A percentile compares a stretch with the other conserved stretches of the same genome.
Conservation (phyloP, 2,113 vertebrate genomes). For the Atlantisia rogersi region DNA sequence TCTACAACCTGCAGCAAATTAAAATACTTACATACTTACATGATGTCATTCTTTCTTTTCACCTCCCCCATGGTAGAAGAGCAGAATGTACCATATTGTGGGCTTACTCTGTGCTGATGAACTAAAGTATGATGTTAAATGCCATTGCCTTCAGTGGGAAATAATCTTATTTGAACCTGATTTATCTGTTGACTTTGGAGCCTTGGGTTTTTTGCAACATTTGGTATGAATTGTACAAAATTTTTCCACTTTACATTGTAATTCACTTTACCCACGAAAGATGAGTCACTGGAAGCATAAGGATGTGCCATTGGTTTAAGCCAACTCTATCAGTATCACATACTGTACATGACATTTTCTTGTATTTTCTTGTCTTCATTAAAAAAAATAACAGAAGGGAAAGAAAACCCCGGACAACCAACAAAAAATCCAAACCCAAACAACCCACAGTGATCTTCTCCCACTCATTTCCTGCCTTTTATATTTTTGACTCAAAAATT, state of each 20-base stretch:
- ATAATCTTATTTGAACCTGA: neutral
- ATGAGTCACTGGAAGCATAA: conserved; percentile 22
- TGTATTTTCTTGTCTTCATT: conserved; percentile 32
- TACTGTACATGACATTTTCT: neutral
- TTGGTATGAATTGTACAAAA: neutral
- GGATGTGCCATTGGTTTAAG: neutral
- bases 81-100: neutral
- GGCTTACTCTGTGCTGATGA: neutral
- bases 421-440: too few relatives aligned
- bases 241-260: neutral
- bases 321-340: neutral
- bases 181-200: neutral
- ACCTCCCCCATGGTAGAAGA: neutral
- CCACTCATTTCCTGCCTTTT: neutral
- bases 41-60: neutral
- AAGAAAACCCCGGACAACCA: too few relatives aligned
- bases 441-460: neutral
- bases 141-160: neutral
- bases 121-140: neutral
- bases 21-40: neutral
- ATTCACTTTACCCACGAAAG: neutral
- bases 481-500: neutral
- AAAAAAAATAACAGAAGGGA: neutral
- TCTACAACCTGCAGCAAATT: neutral
- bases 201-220: neutral